Base-by-base conservation (phyloP, 1,140 invertebrate genomes). In the Conus betulinus region DNA sequence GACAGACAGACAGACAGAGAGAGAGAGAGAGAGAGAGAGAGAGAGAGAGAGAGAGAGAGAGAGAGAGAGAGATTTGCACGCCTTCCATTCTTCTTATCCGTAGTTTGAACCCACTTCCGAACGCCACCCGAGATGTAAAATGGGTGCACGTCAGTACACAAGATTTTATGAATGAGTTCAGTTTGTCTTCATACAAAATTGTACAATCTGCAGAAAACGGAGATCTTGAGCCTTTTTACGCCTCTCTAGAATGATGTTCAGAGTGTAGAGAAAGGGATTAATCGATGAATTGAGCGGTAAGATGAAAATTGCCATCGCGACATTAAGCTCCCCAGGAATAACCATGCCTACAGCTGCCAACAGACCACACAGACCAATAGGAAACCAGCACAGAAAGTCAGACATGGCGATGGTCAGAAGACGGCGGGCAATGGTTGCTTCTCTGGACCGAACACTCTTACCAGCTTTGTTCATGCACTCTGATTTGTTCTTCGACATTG, bases 221-320 rank as follows among this genome's bases (percentile, higher is more conserved):
- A 53, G 81, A 10, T 84, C 83, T n/a, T 17, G 8, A 8, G 53
- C 83, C 27, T 63, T 20, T 39, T 15, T 39, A 39, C 83, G 51
- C 15, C 55, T 23, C 82, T 85, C 55, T 25, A 86, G 39, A 13
- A 89, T 71, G 60, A 84, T 15, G 84, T 82, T 84, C 53, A 60
- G 23, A 63, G 88, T 90, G 63, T 91, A 91, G 5, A 91, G 67
- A 67, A 90, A 51, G 17, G 90, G 90, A 39, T 91, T 90, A 0
- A 91, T 60, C 17, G 91, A 90, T 3, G 91, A 91, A 53, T 92
- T 92, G 10, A 90, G 79, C 1, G 92, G 91, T 23, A 91, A 74
- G 55, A 91, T 85, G 55, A 92, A 91, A 5, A 92, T 90, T 5
- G 89, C 90, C 0, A 88, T 81, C 83, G 87, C 91, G 0, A 88